Base-by-base conservation (phyloP, 37 sponge, comb jelly and placozoan genomes). In the Haliclona indistincta region DNA sequence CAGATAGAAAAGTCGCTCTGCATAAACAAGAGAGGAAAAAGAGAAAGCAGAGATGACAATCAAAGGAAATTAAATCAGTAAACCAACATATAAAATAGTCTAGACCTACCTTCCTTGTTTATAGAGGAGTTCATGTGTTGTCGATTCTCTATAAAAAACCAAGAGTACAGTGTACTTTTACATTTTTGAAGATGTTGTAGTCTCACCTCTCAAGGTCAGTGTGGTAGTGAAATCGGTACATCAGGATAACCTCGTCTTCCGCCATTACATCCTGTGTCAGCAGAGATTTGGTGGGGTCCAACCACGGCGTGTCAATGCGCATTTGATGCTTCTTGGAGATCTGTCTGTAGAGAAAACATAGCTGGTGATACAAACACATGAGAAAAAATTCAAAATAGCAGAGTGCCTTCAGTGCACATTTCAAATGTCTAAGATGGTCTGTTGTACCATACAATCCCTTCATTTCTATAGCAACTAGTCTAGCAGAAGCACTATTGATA, bases 221-320 rank as follows among this genome's bases (percentile, higher is more conserved):
- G 76, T 95, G 76, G 66, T 95, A 95, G 78, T 76, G 84, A 45
- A 69, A 95, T 61, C 95, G 71, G 78, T 84, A 91, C 91, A 90
- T 95, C 37, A 95, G 75, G n/a, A 95, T 90, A 42, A 95, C 74
- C 54, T 95, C 91, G 61, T 95, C 95, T 25, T 68, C 63, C 23
- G 80, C 88, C 32, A 80, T 70, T 43, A 95, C 95, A 35, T 90
- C 91, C 80, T 95, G 95, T 52, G 87, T 88, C 3, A 70, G 65
- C 33, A 95, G 70, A 30, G 91, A 88, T 66, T 84, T 90, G 38
- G 65, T 73, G 20, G 88, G 95, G 47, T 95, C 95, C 25, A 95
- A 79, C 95, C 95, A 95, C 0, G 95, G 95, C 3, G 88, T 95
- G 76, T 95, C 95, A 44, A 95, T 54, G 23, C 95, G 60, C n/a